phyloP scores from a whole-genome alignment of 2,113 vertebrate species.

The Ochotona princeps region DNA sequence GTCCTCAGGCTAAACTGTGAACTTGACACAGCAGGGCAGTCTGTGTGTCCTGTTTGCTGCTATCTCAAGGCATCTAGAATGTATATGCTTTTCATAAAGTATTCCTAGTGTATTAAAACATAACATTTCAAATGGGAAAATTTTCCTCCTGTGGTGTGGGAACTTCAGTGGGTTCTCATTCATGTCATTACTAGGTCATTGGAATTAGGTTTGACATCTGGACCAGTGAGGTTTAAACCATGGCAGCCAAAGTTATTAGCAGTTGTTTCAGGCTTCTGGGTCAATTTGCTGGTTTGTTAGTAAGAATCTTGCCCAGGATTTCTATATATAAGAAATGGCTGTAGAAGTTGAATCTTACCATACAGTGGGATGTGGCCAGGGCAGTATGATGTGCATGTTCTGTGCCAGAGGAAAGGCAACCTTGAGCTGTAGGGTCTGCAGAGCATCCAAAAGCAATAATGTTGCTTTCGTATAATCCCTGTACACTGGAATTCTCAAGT shows the following conservation, averaged over 20 bases:
- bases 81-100: background rate
- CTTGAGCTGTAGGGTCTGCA: background rate
- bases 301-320: slow-evolving; percentile 15
- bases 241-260: background rate
- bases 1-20: background rate
- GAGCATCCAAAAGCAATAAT: background rate
- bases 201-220: background rate
- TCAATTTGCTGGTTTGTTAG: background rate
- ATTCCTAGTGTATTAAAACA: background rate
- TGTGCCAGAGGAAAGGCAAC: background rate
- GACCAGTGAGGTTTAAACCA: background rate
- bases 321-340: background rate
- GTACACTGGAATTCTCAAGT: background rate
- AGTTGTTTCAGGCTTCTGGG: slow-evolving; percentile 21
- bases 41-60: background rate
- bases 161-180: background rate
- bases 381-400: background rate
- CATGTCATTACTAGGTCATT: background rate
- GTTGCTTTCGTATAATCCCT: background rate
- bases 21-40: background rate
- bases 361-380: background rate
- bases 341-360: background rate
- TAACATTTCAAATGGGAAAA: background rate
- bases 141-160: background rate
- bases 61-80: background rate